These are phyloP conservation scores for Calyptomena viridis DNA, from an alignment of 2,113 vertebrate genomes.

Conservation along the genomic window DNA sequence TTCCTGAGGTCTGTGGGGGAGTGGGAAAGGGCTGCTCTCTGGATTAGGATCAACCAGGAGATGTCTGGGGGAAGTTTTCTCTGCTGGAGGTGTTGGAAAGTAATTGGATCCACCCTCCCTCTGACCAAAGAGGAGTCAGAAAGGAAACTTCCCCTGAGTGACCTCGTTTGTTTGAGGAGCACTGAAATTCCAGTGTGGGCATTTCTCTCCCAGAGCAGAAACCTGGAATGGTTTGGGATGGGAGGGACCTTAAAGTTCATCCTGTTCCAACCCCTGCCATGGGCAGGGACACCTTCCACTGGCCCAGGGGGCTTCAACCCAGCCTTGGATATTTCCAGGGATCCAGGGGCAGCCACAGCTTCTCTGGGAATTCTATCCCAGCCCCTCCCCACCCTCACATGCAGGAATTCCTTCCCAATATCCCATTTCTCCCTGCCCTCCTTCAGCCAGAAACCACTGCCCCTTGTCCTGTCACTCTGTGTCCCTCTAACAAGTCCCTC, in stretches of 20 bases:
- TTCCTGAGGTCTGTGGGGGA: background rate
- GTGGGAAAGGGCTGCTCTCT: background rate
- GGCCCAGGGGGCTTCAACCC: background rate
- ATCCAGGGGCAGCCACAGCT: background rate
- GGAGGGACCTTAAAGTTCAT: background rate
- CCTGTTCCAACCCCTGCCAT: fast-evolving
- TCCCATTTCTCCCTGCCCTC: background rate
- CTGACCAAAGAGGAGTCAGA: background rate
- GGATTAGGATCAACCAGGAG: background rate
- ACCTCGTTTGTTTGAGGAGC: background rate
- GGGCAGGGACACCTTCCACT: background rate
- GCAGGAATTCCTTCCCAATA: fast-evolving
- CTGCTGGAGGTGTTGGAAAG: background rate
- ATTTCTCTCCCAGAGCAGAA: background rate
- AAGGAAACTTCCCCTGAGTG: background rate
- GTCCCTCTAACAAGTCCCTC: background rate
- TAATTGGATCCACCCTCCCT: background rate
- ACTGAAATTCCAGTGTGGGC: background rate
- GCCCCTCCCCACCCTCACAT: too few relatives aligned
- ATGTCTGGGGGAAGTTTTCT: background rate
- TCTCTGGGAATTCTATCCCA: too few relatives aligned
- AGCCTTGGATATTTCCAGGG: background rate
- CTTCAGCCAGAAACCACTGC: background rate
- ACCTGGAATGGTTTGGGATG: too few relatives aligned
- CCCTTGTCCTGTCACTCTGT: background rate